A percentile compares a stretch with the other conserved stretches of the same genome.
These are phyloP conservation scores for Etheostoma cragini DNA, from an alignment of 2,113 vertebrate genomes.

Conservation along the genomic window DNA sequence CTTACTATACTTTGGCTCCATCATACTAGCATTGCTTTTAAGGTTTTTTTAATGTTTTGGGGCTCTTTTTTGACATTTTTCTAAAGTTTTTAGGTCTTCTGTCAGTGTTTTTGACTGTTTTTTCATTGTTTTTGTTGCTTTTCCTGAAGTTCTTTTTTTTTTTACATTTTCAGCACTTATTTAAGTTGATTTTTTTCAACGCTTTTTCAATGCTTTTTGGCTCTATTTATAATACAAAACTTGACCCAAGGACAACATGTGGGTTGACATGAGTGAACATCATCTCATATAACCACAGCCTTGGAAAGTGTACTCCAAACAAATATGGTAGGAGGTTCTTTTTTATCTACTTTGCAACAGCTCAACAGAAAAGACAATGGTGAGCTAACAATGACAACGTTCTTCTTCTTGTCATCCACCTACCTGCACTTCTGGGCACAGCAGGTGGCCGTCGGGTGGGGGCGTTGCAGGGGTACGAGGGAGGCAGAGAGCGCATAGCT, in stretches of 20 bases:
- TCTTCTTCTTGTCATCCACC: background rate
- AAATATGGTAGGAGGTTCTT: background rate
- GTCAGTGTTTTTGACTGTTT: no score
- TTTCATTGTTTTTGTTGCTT: no score
- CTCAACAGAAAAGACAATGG: background rate
- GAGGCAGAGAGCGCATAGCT: conserved; percentile 81
- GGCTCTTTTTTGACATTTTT: no score
- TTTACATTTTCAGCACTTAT: no score
- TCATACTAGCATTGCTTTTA: background rate
- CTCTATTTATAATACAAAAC: no score
- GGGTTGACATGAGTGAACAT: background rate
- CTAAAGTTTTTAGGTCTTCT: no score
- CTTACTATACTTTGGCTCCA: background rate
- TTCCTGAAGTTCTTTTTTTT: no score
- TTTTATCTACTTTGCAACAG: background rate
- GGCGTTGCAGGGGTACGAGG: conserved; percentile 83
- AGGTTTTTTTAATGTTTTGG: no score
- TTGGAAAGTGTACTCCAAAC: background rate
- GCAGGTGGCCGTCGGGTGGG: conserved; percentile 82
- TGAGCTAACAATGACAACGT: background rate
- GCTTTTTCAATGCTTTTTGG: no score
- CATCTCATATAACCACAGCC: background rate
- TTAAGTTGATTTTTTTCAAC: no score
- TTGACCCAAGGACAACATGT: no score
- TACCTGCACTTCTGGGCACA: conserved; percentile 80